Evolutionary conservation across 2,113 vertebrate species (phyloP).

Genomic region (Pycnonotus jocosus): DNA sequence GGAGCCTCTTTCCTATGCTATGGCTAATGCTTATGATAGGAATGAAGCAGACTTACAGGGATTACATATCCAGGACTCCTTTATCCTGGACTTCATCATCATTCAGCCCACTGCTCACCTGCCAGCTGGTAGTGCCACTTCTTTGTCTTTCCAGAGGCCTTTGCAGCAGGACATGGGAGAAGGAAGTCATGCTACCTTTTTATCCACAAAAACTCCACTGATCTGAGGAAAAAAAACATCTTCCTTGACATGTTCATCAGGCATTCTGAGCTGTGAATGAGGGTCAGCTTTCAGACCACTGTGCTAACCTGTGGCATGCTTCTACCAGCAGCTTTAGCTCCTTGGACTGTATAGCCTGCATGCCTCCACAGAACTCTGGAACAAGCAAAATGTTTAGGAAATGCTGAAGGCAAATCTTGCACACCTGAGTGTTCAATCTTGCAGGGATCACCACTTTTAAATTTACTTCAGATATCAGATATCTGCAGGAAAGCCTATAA

Average conservation of each 20-base stretch:
- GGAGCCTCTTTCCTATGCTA: neutral
- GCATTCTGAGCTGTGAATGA: neutral
- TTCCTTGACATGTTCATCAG: neutral
- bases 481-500: neutral
- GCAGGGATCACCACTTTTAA: neutral
- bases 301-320: neutral
- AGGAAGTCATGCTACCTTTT: neutral
- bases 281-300: neutral
- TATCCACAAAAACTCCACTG: neutral
- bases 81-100: neutral
- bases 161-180: neutral
- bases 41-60: neutral
- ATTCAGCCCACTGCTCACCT: neutral
- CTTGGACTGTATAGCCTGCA: neutral
- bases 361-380: neutral
- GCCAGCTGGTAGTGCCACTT: neutral
- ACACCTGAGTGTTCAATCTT: neutral
- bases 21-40: neutral
- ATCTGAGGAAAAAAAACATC: fast-evolving
- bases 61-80: neutral
- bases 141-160: neutral
- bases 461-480: neutral
- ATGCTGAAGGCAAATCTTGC: neutral
- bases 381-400: neutral
- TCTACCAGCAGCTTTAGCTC: neutral